Evolutionary conservation across 2,888 invertebrate species (phyloP).

Genomic region (Epinotia bilunana): DNA sequence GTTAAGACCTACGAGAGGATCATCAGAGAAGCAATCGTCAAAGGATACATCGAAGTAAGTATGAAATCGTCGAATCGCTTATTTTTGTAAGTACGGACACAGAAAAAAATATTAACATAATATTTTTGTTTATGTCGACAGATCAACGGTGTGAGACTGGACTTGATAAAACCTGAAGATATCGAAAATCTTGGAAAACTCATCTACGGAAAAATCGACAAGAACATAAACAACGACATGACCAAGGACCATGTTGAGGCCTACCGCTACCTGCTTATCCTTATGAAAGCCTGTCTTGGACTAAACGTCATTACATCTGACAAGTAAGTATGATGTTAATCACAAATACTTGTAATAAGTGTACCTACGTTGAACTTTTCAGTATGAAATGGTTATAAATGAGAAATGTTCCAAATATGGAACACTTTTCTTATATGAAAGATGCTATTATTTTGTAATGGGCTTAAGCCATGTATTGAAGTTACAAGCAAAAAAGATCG

Average conservation of each 20-base stretch:
- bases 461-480: too few species aligned
- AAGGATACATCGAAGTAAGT: conserved; percentile 79
- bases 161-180: conserved; percentile 76
- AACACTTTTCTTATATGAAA: too few species aligned
- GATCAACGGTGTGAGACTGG: conserved; percentile 72
- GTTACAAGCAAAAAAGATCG: too few species aligned
- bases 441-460: too few species aligned
- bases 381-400: too few species aligned
- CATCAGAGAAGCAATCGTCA: conserved; percentile 84
- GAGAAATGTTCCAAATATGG: too few species aligned
- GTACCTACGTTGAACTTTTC: too few species aligned
- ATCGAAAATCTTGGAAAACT: conserved; percentile 82
- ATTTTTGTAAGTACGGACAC: not conserved
- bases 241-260: conserved; percentile 68
- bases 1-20: conserved; percentile 79
- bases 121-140: conserved; percentile 49
- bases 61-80: not conserved
- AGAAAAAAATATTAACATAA: not conserved
- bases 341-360: too few species aligned
- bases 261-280: conserved; percentile 85
- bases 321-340: conserved; percentile 62
- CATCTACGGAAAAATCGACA: conserved; percentile 77
- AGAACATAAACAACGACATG: conserved; percentile 57
- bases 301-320: conserved; percentile 68
- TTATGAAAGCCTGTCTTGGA: conserved; percentile 80